Evolutionary conservation across 2,888 invertebrate genomes (phyloP).

Genomic region (Hirtodrosophila trivittata): DNA sequence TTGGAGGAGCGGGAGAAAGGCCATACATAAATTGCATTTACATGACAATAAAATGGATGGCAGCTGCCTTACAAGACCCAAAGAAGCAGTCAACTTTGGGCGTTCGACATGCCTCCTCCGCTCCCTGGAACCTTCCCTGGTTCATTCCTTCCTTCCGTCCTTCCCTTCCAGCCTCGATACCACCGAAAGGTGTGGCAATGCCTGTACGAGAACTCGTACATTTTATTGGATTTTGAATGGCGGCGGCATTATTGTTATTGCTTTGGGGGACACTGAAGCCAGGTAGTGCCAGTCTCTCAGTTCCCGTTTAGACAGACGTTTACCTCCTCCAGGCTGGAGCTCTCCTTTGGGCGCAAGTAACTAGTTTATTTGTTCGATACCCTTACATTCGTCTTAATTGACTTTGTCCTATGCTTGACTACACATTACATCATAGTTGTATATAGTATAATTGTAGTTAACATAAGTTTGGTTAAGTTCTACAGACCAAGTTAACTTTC

Average conservation of each 20-base stretch:
- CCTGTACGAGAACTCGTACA: constrained; percentile 11
- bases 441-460: too few relatives aligned
- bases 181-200: constrained; percentile 47
- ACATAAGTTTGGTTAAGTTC: too few relatives aligned
- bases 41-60: constrained; percentile 66
- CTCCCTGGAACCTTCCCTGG: too few relatives aligned
- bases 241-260: constrained; percentile 50
- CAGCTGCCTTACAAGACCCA: constrained; percentile 40
- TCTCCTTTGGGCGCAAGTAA: constrained; percentile 22
- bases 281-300: constrained; percentile 5
- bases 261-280: constrained; percentile 40
- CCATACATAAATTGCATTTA: constrained; percentile 63
- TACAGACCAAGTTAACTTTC: too few relatives aligned
- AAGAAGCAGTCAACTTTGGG: constrained; percentile 26
- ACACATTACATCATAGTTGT: not conserved
- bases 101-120: constrained; percentile 4
- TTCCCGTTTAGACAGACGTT: not conserved
- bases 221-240: constrained; percentile 46
- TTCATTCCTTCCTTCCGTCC: not conserved
- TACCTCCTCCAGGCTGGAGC: constrained; percentile 2
- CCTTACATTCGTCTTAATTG: constrained; percentile 29
- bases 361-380: constrained; percentile 31
- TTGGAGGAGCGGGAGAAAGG: constrained; percentile 13
- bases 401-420: constrained; percentile 2
- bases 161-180: not conserved